A percentile compares a stretch with the other conserved stretches of the same genome.
phyloP scores from a whole-genome alignment of 1,140 invertebrate genomes.

The Formica selysi region DNA sequence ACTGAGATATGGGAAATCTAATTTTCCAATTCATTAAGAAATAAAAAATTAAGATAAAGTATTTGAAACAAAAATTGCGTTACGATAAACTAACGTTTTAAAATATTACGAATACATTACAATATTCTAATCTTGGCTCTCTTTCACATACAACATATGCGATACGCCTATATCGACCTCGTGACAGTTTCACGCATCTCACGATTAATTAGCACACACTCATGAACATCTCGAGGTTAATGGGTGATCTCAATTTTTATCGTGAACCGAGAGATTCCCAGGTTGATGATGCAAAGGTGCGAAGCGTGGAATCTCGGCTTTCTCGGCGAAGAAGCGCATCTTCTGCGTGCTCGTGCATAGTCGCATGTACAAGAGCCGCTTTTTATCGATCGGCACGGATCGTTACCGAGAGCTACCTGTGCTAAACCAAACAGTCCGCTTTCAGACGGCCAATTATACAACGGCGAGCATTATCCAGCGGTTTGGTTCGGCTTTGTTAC shows the following conservation, averaged over 20 bases:
- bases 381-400: slow-evolving; percentile 65
- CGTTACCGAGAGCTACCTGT: slow-evolving; percentile 17
- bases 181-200: neutral
- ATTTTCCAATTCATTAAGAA: neutral
- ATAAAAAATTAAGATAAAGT: neutral
- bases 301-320: slow-evolving; percentile 69
- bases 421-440: slow-evolving; percentile 50
- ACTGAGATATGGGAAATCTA: neutral
- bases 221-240: slow-evolving; percentile 48
- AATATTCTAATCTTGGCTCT: neutral
- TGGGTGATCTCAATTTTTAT: slow-evolving; percentile 61
- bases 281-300: slow-evolving; percentile 33
- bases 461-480: slow-evolving; percentile 42
- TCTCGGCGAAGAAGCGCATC: slow-evolving; percentile 52
- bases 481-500: slow-evolving; percentile 60
- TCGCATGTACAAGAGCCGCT: slow-evolving; percentile 45
- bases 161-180: neutral
- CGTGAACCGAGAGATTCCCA: slow-evolving; percentile 55
- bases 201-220: slow-evolving; percentile 49
- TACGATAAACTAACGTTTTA: neutral
- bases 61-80: neutral
- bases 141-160: neutral
- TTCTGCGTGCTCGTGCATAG: slow-evolving; percentile 4
- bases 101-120: neutral
- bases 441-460: slow-evolving; percentile 72